phyloP scores from a whole-genome alignment of 2,113 vertebrate species.

The Myiozetetes cayanensis region DNA sequence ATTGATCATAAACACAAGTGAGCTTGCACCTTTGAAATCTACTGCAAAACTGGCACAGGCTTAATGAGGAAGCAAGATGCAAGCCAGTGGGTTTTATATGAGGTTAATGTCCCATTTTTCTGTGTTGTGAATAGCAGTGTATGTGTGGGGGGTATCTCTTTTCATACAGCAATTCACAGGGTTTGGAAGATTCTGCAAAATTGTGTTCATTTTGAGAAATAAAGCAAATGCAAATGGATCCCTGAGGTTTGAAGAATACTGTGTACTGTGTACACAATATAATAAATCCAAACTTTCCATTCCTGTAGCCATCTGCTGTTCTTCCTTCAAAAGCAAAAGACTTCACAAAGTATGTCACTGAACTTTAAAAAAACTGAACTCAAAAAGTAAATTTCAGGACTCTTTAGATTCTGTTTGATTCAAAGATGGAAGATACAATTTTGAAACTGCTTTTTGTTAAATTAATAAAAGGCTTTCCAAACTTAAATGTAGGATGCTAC shows the following conservation, averaged over 20 bases:
- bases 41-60: neutral
- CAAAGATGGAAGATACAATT: neutral
- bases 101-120: constrained; percentile 49
- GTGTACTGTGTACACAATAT: neutral
- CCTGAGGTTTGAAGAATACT: neutral
- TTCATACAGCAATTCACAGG: neutral
- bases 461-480: neutral
- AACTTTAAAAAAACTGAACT: neutral
- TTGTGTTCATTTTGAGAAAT: neutral
- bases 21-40: constrained; percentile 14
- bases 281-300: neutral
- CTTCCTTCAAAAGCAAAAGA: neutral
- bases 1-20: neutral
- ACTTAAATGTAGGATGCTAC: rapidly evolving
- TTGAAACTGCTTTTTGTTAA: neutral
- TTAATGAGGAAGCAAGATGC: constrained; percentile 20
- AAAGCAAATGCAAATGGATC: constrained; percentile 6
- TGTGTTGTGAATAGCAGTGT: neutral
- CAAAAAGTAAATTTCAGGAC: neutral
- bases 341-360: neutral
- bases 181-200: neutral
- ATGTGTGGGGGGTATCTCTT: neutral
- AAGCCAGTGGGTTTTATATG: constrained; percentile 35
- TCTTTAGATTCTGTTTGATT: neutral
- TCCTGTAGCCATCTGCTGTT: neutral